Evolutionary conservation across 2,113 vertebrate genomes (phyloP).

Genomic region (Chascanopsetta lugubris): DNA sequence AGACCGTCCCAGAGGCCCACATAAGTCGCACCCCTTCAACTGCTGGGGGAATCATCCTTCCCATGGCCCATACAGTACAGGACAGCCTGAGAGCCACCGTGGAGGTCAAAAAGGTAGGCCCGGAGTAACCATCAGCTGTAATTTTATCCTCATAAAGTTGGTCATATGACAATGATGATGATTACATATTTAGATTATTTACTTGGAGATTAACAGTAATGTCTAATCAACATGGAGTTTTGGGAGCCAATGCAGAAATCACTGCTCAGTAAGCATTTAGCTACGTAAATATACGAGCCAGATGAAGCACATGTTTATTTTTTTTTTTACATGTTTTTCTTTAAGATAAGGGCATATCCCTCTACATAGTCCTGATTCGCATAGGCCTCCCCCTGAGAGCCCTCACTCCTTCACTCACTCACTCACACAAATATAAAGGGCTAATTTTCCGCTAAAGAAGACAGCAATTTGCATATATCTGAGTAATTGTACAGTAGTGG

Average conservation of each 20-base stretch:
- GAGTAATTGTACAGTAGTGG: too few species aligned
- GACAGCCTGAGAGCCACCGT: slow-evolving; percentile 87
- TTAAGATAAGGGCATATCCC: too few species aligned
- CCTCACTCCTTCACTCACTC: too few species aligned
- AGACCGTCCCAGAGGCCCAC: slow-evolving; percentile 88
- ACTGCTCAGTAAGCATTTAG: too few species aligned
- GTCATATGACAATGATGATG: neutral
- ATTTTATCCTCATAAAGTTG: neutral
- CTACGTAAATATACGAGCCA: neutral
- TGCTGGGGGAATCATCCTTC: slow-evolving; percentile 78
- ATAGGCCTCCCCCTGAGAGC: too few species aligned
- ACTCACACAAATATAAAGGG: too few species aligned
- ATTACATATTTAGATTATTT: neutral
- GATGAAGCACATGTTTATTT: too few species aligned
- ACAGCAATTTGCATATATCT: too few species aligned
- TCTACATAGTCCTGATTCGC: too few species aligned
- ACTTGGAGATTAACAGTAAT: neutral
- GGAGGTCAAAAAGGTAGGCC: slow-evolving; percentile 93
- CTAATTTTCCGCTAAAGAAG: too few species aligned
- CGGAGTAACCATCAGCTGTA: neutral
- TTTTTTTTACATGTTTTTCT: too few species aligned
- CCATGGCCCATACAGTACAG: slow-evolving; percentile 87
- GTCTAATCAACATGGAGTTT: neutral
- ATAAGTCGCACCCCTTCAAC: slow-evolving; percentile 84
- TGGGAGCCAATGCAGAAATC: too few species aligned